Evolutionary conservation across 1,140 invertebrate species (phyloP).

Genomic region (Leptopilina clavipes): DNA sequence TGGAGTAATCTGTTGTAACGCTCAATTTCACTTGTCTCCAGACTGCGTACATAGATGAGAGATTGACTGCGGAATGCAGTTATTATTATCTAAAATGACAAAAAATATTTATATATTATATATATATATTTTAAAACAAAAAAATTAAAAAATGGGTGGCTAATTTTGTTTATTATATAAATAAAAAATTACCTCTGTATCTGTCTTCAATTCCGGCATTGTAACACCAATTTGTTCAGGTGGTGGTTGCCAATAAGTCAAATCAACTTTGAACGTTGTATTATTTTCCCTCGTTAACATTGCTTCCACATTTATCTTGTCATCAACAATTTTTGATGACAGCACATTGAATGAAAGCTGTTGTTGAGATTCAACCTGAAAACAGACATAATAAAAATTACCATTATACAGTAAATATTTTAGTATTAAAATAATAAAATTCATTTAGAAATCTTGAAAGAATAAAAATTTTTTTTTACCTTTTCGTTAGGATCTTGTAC

Average conservation of each 20-base stretch:
- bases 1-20: slow-evolving; percentile 55
- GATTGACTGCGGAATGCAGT: slow-evolving; percentile 52
- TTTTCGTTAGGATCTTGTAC: slow-evolving; percentile 33
- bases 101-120: neutral
- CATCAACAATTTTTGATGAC: neutral
- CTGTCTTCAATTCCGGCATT: neutral
- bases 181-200: neutral
- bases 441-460: too few relatives aligned
- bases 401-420: too few relatives aligned
- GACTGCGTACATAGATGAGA: slow-evolving; percentile 54
- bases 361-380: slow-evolving; percentile 22
- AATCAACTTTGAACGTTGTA: neutral
- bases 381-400: neutral
- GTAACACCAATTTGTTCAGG: neutral
- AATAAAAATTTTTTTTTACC: neutral
- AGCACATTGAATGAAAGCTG: neutral
- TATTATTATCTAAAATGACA: slow-evolving; percentile 53
- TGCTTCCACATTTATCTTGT: neutral
- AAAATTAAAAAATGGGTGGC: slow-evolving; percentile 29
- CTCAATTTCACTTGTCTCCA: slow-evolving; percentile 55
- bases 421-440: too few relatives aligned
- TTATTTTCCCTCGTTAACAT: neutral
- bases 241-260: neutral
- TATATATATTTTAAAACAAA: too few relatives aligned
- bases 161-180: slow-evolving; percentile 12